Evolutionary conservation across 2,797 vertebrate species (phyloP).

Genomic region (Hoplostethus atlanticus): DNA sequence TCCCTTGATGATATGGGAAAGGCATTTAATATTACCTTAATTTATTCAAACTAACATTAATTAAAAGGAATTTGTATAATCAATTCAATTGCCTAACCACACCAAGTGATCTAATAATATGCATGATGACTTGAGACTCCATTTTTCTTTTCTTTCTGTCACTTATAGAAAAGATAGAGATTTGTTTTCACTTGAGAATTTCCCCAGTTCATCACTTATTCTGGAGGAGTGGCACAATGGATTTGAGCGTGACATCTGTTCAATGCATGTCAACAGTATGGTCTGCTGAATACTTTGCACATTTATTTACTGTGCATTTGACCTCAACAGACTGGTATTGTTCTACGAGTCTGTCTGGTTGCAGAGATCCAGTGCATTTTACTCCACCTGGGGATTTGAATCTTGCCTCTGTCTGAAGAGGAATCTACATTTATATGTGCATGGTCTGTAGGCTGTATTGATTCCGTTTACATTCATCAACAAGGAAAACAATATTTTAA

Average conservation of each 20-base stretch:
- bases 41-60: conserved; percentile 82
- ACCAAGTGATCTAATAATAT: conserved; percentile 78
- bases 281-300: conserved; percentile 31
- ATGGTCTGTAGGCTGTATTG: conserved; percentile 6
- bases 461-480: conserved; percentile 15
- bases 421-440: conserved; percentile 6
- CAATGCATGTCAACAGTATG: conserved; percentile 38
- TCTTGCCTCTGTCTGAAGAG: conserved; percentile 17
- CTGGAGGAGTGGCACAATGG: conserved; percentile 15
- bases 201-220: conserved; percentile 41
- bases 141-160: conserved; percentile 49
- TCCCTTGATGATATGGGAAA: conserved; percentile 74
- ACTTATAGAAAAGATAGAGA: conserved; percentile 21
- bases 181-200: conserved; percentile 57
- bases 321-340: conserved; percentile 36
- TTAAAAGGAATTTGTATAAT: conserved; percentile 82
- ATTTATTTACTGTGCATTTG: conserved; percentile 27
- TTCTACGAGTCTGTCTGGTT: conserved; percentile 23
- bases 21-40: conserved; percentile 80
- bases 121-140: conserved; percentile 66
- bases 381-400: conserved; percentile 36
- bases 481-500: conserved; percentile 27
- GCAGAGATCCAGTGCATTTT: conserved; percentile 6
- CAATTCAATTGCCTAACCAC: conserved; percentile 80
- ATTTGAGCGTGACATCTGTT: conserved; percentile 56